Percentiles rank a stretch among this genome's conserved stretches.
Conservation (phyloP, 2,797 vertebrate species). For the Synaphobranchus kaupii region DNA sequence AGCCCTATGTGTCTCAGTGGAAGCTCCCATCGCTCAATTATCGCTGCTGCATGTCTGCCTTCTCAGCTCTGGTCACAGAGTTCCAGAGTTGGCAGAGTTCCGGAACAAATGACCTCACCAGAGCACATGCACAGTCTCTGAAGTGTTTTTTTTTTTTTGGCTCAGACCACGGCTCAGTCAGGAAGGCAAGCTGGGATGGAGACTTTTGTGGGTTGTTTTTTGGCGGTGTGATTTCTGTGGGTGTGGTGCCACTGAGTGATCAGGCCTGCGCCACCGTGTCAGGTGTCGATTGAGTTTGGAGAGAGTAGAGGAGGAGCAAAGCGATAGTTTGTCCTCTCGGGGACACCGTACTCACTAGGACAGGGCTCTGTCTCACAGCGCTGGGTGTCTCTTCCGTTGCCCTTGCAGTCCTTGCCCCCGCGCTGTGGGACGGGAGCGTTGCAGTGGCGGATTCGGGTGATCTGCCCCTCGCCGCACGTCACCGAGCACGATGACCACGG, state of each 20-base stretch:
- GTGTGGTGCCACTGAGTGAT: background rate
- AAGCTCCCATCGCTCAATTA: background rate
- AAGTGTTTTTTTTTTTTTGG: constrained; percentile 12
- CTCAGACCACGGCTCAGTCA: constrained; percentile 24
- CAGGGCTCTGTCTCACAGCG: constrained; percentile 65
- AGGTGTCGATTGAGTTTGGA: constrained; percentile 19
- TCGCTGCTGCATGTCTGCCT: background rate
- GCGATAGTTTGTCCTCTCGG: background rate
- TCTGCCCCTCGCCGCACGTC: constrained; percentile 86
- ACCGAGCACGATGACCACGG: constrained; percentile 94
- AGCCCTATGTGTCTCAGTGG: background rate
- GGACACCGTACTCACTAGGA: constrained; percentile 57
- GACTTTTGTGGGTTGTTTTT: background rate
- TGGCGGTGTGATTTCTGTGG: background rate
- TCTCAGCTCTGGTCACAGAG: constrained; percentile 42
- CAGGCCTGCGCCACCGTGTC: background rate
- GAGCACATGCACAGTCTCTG: constrained; percentile 5
- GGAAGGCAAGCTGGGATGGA: background rate
- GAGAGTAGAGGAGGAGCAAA: constrained; percentile 34
- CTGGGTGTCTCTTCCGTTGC: constrained; percentile 80
- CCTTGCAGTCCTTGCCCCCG: constrained; percentile 82
- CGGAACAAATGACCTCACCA: constrained; percentile 54
- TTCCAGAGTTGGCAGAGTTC: too few species aligned
- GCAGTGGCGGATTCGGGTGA: constrained; percentile 90
- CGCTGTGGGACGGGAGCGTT: constrained; percentile 87